phyloP scores from a whole-genome alignment of 2,888 invertebrate species.

The Cryptosula pallasiana region DNA sequence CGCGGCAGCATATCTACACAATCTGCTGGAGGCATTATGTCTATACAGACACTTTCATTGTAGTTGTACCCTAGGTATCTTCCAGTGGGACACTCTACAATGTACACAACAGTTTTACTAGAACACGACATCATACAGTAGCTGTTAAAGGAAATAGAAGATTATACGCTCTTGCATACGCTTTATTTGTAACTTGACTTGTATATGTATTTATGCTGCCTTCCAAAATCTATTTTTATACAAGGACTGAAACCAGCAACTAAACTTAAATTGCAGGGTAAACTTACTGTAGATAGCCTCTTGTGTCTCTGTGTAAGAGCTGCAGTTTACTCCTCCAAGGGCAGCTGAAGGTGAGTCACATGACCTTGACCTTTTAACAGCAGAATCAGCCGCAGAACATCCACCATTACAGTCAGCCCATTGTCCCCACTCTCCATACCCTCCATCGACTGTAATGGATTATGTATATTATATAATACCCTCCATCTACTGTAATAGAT shows the following conservation, averaged over 20 bases:
- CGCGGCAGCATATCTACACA: neutral
- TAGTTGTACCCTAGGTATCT: neutral
- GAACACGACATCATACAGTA: too few species aligned
- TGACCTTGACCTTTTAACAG: neutral
- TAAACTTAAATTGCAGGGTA: neutral
- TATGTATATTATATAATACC: neutral
- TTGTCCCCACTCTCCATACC: neutral
- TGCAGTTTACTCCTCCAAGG: neutral
- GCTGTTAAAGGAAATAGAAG: too few species aligned
- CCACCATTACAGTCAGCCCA: neutral
- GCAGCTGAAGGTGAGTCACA: conserved; percentile 4
- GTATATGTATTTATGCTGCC: too few species aligned
- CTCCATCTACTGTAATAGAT: neutral
- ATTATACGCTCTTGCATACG: too few species aligned
- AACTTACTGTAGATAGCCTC: conserved; percentile 3
- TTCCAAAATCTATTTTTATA: neutral
- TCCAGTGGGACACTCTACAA: neutral
- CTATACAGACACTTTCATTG: neutral
- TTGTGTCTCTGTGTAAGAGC: neutral
- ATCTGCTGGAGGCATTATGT: neutral
- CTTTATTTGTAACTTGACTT: too few species aligned
- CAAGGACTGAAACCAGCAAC: neutral
- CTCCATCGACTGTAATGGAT: neutral
- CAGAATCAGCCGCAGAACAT: neutral
- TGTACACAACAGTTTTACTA: too few species aligned